Evolutionary conservation across 64 coral and sea anemone genomes (phyloP).

Genomic region (Hydrozoanthus tunicans): DNA sequence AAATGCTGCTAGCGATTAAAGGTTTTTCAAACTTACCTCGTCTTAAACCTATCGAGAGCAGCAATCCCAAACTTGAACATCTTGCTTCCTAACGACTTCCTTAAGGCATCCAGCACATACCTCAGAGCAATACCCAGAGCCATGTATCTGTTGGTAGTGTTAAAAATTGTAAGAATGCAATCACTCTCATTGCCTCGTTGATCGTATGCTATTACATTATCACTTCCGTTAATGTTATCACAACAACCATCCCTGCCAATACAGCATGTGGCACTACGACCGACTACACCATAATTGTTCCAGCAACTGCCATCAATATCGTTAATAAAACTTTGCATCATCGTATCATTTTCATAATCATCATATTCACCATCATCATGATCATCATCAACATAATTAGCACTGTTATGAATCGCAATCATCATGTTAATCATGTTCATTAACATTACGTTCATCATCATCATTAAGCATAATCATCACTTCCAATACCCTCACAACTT

Average conservation of each 20-base stretch:
- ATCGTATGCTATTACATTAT: neutral
- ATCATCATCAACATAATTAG: neutral
- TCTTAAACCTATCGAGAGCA: constrained; percentile 95
- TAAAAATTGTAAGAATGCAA: neutral
- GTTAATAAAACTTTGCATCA: too few species aligned
- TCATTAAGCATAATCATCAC: neutral
- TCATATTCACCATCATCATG: neutral
- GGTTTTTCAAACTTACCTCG: constrained; percentile 60
- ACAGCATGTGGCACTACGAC: too few species aligned
- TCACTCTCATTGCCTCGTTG: too few species aligned
- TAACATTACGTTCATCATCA: neutral
- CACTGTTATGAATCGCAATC: neutral
- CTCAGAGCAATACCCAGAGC: constrained; percentile 95
- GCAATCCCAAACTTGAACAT: constrained; percentile 99
- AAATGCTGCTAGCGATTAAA: neutral
- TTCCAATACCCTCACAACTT: neutral
- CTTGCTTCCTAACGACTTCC: constrained; percentile 90
- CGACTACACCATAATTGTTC: too few species aligned
- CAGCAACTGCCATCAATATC: neutral
- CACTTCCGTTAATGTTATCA: neutral
- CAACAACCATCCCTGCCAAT: too few species aligned
- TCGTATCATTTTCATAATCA: neutral
- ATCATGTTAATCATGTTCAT: neutral
- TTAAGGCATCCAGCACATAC: constrained; percentile 94
- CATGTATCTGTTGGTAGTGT: constrained; percentile 80